Percentiles rank a stretch among this genome's conserved stretches.
Evolutionary conservation across 2,797 vertebrate genomes (phyloP).

Genomic region (Mormyrops boulengeri): DNA sequence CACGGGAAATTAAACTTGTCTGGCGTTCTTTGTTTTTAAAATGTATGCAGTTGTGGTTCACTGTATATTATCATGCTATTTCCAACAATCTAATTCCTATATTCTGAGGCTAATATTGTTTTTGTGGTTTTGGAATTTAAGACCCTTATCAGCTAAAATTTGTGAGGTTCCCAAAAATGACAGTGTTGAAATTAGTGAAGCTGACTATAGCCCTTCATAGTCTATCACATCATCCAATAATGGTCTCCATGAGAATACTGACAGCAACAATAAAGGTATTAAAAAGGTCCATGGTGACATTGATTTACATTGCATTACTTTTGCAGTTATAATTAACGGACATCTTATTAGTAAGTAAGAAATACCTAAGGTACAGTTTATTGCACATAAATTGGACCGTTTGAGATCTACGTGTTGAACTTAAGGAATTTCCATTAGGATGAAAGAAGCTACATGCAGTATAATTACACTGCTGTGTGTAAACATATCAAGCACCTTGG

Average conservation of each 20-base stretch:
- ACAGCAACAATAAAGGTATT: not conserved
- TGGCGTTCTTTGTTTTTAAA: not conserved
- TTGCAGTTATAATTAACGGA: not conserved
- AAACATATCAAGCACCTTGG: not conserved
- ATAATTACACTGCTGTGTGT: not conserved
- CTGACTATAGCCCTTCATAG: not conserved
- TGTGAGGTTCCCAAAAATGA: not conserved
- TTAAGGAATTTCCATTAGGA: not conserved
- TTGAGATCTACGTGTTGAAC: not conserved
- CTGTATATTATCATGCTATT: not conserved
- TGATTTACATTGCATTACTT: not conserved
- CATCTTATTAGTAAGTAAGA: not conserved
- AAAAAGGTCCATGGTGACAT: not conserved
- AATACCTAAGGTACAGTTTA: not conserved
- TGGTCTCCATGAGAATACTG: not conserved
- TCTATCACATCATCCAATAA: not conserved
- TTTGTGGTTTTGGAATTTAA: not conserved
- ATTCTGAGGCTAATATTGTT: not conserved
- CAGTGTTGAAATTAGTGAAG: not conserved
- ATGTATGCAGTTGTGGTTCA: not conserved
- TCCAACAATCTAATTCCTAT: not conserved
- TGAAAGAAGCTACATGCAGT: not conserved
- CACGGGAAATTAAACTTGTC: not conserved
- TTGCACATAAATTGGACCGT: not conserved
- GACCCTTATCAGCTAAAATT: not conserved